These are phyloP conservation scores for Oryzias sinensis DNA, from an alignment of 2,797 vertebrate species.

Conservation along the genomic window DNA sequence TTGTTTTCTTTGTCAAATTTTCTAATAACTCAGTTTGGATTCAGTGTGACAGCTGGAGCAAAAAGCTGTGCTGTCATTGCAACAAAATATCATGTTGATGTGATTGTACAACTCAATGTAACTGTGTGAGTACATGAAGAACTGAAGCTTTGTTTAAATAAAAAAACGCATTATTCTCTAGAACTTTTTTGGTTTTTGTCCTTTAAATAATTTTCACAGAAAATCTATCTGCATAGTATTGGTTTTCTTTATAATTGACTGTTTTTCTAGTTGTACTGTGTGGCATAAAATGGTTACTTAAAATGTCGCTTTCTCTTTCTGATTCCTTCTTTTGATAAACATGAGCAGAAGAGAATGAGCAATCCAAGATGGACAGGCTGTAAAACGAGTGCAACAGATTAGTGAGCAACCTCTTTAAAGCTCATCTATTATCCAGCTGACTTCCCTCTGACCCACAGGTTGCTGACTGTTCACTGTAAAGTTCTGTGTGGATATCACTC, in stretches of 20 bases:
- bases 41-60: too few species aligned
- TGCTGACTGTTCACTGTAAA: conserved; percentile 37
- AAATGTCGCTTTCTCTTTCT: conserved; percentile 21
- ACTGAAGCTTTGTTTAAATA: too few species aligned
- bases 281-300: conserved; percentile 5
- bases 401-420: conserved; percentile 41
- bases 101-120: too few species aligned
- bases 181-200: too few species aligned
- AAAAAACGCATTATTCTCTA: too few species aligned
- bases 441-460: conserved; percentile 56
- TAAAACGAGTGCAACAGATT: conserved; percentile 48
- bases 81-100: too few species aligned
- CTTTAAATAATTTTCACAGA: neutral
- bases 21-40: too few species aligned
- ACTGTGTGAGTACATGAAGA: too few species aligned
- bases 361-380: conserved; percentile 20
- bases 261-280: conserved; percentile 10
- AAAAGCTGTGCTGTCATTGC: too few species aligned
- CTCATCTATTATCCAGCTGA: conserved; percentile 74
- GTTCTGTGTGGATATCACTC: conserved; percentile 47
- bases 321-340: conserved; percentile 10
- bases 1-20: too few species aligned
- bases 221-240: conserved; percentile 15
- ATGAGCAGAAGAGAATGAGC: conserved; percentile 24
- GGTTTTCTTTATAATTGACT: conserved; percentile 10